Conservation (phyloP, 2,113 vertebrate genomes). For the Trogon surrucura region DNA sequence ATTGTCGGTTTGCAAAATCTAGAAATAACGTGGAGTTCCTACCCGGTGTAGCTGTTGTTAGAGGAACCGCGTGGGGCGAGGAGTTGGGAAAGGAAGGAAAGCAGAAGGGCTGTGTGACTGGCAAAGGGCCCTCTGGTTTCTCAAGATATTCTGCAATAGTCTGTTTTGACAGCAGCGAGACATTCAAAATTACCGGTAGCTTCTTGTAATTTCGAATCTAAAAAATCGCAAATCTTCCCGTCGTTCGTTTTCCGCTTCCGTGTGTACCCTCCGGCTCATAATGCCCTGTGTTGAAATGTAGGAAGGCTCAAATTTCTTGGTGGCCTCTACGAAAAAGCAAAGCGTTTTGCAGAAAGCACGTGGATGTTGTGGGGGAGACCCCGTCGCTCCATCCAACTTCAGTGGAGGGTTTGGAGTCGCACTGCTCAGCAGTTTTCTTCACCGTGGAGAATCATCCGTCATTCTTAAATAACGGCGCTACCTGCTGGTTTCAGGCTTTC, state of each 20-base stretch:
- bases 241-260: background rate
- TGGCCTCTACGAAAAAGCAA: background rate
- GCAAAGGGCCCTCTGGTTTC: background rate
- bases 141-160: background rate
- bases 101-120: background rate
- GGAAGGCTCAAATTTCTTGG: background rate
- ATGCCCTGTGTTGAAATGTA: background rate
- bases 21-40: background rate
- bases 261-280: background rate
- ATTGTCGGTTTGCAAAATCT: constrained; percentile 28
- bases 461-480: constrained; percentile 17
- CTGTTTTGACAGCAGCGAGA: background rate
- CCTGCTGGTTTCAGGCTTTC: background rate
- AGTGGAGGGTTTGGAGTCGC: background rate
- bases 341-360: background rate
- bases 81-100: background rate
- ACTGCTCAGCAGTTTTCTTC: constrained; percentile 14
- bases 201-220: background rate
- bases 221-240: background rate
- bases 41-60: background rate
- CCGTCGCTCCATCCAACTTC: background rate
- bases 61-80: background rate
- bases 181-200: background rate
- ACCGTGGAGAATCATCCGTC: background rate
- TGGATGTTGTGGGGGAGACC: background rate